Evolutionary conservation across 2,113 vertebrate genomes (phyloP).

Genomic region (Erinaceus europaeus): DNA sequence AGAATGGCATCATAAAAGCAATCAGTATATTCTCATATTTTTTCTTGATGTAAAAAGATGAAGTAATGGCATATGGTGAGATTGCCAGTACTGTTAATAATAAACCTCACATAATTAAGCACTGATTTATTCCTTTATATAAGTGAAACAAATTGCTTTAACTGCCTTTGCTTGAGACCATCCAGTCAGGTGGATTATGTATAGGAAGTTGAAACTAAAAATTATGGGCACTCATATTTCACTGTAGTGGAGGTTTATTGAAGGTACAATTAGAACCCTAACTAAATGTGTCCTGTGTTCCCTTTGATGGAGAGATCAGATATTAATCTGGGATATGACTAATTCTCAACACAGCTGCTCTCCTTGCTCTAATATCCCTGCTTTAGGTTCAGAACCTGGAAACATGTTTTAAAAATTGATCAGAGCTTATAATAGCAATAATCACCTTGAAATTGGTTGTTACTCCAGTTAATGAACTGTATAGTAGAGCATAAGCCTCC

Average conservation of each 20-base stretch:
- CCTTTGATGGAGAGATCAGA: slow-evolving; percentile 84
- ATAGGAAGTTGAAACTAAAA: slow-evolving; percentile 85
- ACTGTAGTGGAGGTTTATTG: slow-evolving; percentile 81
- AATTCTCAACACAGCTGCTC: slow-evolving; percentile 83
- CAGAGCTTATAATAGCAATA: slow-evolving; percentile 84
- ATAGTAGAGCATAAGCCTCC: slow-evolving; percentile 74
- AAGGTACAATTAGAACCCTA: slow-evolving; percentile 85
- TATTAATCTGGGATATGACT: slow-evolving; percentile 84
- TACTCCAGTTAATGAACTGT: slow-evolving; percentile 82
- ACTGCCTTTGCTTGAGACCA: slow-evolving; percentile 80
- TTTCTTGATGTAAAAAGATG: slow-evolving; percentile 80
- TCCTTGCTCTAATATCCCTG: slow-evolving; percentile 74
- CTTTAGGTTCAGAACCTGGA: slow-evolving; percentile 79
- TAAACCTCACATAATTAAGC: slow-evolving; percentile 86
- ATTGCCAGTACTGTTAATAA: slow-evolving; percentile 85
- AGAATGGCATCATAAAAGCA: slow-evolving; percentile 81
- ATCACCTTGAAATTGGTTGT: slow-evolving; percentile 87
- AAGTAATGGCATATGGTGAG: slow-evolving; percentile 88
- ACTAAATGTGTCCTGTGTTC: slow-evolving; percentile 83
- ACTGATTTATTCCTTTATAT: slow-evolving; percentile 85
- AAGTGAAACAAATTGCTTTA: slow-evolving; percentile 87
- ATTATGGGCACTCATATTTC: slow-evolving; percentile 84
- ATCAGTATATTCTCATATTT: slow-evolving; percentile 83
- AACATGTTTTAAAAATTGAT: slow-evolving; percentile 84
- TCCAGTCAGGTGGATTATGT: slow-evolving; percentile 84